phyloP scores from a whole-genome alignment of 2,113 vertebrate genomes.

The Pipa parva region DNA sequence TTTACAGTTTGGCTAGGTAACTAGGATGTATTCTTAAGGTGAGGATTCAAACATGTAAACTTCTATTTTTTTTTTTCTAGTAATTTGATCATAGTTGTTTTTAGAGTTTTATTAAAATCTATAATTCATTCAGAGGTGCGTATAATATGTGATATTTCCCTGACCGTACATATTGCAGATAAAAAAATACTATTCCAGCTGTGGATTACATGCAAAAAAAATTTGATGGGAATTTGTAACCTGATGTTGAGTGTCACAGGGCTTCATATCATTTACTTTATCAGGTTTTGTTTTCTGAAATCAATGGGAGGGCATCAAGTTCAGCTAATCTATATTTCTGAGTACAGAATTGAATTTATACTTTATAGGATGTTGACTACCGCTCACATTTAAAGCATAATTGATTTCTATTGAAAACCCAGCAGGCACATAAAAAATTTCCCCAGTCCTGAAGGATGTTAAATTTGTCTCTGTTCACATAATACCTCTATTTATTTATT shows the following conservation, averaged over 20 bases:
- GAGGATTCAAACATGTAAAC: too few relatives aligned
- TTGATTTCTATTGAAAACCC: conserved; percentile 93
- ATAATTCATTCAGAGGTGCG: too few relatives aligned
- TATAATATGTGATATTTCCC: too few relatives aligned
- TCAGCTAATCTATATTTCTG: conserved; percentile 87
- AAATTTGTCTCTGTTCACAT: conserved; percentile 79
- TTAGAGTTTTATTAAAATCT: too few relatives aligned
- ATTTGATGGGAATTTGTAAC: conserved; percentile 79
- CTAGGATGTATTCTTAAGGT: too few relatives aligned
- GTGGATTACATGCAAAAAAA: conserved; percentile 75
- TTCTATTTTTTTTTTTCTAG: too few relatives aligned
- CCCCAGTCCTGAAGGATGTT: conserved; percentile 79
- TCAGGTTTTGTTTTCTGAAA: conserved; percentile 80
- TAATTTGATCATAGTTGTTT: too few relatives aligned
- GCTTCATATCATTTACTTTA: conserved; percentile 80
- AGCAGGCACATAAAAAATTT: conserved; percentile 87
- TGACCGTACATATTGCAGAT: conserved; percentile 79
- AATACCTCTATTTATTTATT: conserved; percentile 74
- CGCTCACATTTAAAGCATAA: conserved; percentile 81
- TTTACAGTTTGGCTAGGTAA: too few relatives aligned
- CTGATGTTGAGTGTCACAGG: conserved; percentile 78
- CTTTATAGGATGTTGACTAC: conserved; percentile 82
- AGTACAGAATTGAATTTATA: conserved; percentile 87
- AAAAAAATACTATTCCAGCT: conserved; percentile 68
- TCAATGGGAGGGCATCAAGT: conserved; percentile 82